Evolutionary conservation across 1,140 invertebrate genomes (phyloP), one percentile per base, ranked within the genome.

Genomic region (Bursaphelenchus mucronatus): DNA sequence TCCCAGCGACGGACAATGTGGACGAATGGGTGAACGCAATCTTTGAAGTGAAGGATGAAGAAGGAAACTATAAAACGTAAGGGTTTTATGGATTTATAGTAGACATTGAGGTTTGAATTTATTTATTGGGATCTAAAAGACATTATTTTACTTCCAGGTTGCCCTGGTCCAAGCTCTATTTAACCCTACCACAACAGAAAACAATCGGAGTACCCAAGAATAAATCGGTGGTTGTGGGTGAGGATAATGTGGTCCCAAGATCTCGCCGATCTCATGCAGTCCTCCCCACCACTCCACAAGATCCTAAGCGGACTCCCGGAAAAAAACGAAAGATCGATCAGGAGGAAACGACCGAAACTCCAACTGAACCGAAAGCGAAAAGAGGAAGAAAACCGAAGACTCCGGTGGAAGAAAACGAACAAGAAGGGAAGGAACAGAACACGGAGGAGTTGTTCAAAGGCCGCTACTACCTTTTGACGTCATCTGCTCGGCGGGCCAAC

Each of bases 11-110:
- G 15, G 64, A 70, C 10, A 59, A 71, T 47, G 56, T 71, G 3
- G 52, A 64, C 4, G 77, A 78, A 54, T 79, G 77, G 77, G 8
- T 17, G 15, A 61, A 66, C 11, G 77, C 74, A 46, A 54, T 52
- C 15, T 79, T 71, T 46, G 41, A 39, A 7, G 3, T 75, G n/a
- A 52, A 63, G 8, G 69, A 70, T 40, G 21, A 13, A 41, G 53
- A 70, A 15, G n/a, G 13, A 49, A n/a, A 49, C 13, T 49, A 44
- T 39, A 44, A 59, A 45, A 19, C 11, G 45, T 11, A n/a, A 6
- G 13, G 17, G 58, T 11, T 44, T 59, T 2, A 59, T 0, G n/a
- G 52, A 43, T 30, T 50, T 59, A 9, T 44, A 59, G 40, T 44
- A 43, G 41, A 59, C 2, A 44, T 44, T 50, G 40, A 44, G 13